These are phyloP conservation scores for Oxytorus armatus DNA, from an alignment of 2,888 invertebrate species.

Conservation along the genomic window DNA sequence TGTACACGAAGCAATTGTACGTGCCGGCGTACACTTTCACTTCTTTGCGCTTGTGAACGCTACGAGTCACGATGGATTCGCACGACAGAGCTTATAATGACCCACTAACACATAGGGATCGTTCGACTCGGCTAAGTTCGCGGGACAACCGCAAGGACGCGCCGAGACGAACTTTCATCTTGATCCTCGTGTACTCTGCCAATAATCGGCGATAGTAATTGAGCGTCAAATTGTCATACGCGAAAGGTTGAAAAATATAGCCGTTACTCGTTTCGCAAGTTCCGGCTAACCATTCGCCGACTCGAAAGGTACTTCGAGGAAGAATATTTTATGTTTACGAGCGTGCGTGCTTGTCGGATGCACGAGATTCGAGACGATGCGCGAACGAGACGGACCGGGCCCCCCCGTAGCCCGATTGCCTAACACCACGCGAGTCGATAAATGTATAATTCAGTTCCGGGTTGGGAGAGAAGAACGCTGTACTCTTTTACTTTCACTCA, in stretches of 20 bases:
- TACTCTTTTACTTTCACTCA: constrained; percentile 81
- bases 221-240: neutral
- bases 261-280: constrained; percentile 9
- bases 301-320: neutral
- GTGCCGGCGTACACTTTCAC: constrained; percentile 79
- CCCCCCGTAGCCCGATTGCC: constrained; percentile 46
- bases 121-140: constrained; percentile 49
- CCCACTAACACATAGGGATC: constrained; percentile 80
- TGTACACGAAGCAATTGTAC: constrained; percentile 73
- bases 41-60: constrained; percentile 69
- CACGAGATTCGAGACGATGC: constrained; percentile 52
- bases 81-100: constrained; percentile 80
- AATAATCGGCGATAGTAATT: constrained; percentile 7
- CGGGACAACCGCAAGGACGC: constrained; percentile 53
- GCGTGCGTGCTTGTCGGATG: constrained; percentile 18
- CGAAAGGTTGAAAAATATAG: neutral
- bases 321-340: constrained; percentile 23
- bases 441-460: constrained; percentile 75
- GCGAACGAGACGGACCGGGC: neutral
- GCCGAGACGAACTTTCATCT: constrained; percentile 37
- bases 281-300: neutral
- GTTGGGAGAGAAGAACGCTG: constrained; percentile 69
- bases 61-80: constrained; percentile 71
- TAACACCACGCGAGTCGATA: constrained; percentile 65
- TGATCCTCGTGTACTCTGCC: neutral